These are phyloP conservation scores for Mimumesa dahlbomi DNA, from an alignment of 2,888 invertebrate genomes.

Conservation along the genomic window DNA sequence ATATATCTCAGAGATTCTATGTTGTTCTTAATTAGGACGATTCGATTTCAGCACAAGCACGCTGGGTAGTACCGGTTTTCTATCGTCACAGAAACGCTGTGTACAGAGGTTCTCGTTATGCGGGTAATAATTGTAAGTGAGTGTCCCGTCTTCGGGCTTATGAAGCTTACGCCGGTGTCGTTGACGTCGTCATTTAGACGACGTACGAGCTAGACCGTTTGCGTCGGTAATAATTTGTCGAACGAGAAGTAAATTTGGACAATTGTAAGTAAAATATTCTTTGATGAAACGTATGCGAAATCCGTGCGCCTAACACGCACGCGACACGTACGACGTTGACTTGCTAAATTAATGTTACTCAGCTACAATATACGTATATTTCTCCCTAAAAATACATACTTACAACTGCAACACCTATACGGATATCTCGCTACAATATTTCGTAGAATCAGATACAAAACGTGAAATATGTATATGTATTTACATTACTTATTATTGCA, in stretches of 20 bases:
- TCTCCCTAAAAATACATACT: too few species aligned
- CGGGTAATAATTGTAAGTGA: slow-evolving; percentile 51
- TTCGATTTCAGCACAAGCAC: too few species aligned
- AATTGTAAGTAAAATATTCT: slow-evolving; percentile 34
- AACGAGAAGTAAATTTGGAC: slow-evolving; percentile 42
- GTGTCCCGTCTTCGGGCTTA: slow-evolving; percentile 39
- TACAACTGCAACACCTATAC: too few species aligned
- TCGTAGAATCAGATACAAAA: too few species aligned
- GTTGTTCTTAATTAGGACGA: too few species aligned
- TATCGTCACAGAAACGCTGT: slow-evolving; percentile 22
- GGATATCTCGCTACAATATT: too few species aligned
- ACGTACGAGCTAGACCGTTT: slow-evolving; percentile 41
- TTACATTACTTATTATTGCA: too few species aligned
- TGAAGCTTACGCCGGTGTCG: slow-evolving; percentile 37
- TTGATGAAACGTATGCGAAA: slow-evolving; percentile 37
- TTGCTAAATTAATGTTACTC: too few species aligned
- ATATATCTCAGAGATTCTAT: too few species aligned
- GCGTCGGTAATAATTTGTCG: slow-evolving; percentile 51
- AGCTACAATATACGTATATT: too few species aligned
- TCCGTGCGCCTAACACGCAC: background rate
- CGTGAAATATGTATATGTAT: too few species aligned
- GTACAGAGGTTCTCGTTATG: slow-evolving; percentile 16
- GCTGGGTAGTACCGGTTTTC: slow-evolving; percentile 40
- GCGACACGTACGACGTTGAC: background rate
- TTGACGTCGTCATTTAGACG: slow-evolving; percentile 47